Percentiles rank a stretch among this genome's conserved stretches.
These are phyloP conservation scores for Ophthalmolycus amberensis DNA, from an alignment of 2,113 vertebrate genomes.

Conservation along the genomic window DNA sequence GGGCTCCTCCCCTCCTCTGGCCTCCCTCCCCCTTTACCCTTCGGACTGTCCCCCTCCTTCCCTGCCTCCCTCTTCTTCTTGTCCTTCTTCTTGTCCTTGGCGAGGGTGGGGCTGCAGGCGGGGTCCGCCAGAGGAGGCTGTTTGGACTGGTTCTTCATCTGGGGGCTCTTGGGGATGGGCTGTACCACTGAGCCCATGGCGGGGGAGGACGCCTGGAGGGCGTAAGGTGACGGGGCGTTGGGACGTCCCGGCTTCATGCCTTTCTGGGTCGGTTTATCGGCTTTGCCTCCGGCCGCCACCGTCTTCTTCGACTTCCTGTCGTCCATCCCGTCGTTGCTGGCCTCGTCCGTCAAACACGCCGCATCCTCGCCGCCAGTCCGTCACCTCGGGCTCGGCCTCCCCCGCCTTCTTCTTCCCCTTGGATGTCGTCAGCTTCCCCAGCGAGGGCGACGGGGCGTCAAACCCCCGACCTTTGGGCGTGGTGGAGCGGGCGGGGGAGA, in stretches of 20 bases:
- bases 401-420: constrained; percentile 92
- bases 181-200: constrained; percentile 90
- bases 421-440: constrained; percentile 81
- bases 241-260: constrained; percentile 88
- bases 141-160: constrained; percentile 93
- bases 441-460: constrained; percentile 91
- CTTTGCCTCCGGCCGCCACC: constrained; percentile 82
- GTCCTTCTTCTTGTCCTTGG: constrained; percentile 97
- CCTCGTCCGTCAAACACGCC: constrained; percentile 88
- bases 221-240: constrained; percentile 81
- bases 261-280: constrained; percentile 89
- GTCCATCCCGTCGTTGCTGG: constrained; percentile 92
- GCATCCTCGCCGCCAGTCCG: constrained; percentile 92
- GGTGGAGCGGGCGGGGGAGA: constrained; percentile 91
- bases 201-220: constrained; percentile 81
- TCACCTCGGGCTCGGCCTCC: constrained; percentile 87
- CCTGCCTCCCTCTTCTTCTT: constrained; percentile 92
- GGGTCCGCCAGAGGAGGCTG: constrained; percentile 89
- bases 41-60: constrained; percentile 91
- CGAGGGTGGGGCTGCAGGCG: constrained; percentile 88
- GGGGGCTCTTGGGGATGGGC: constrained; percentile 92
- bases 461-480: constrained; percentile 92
- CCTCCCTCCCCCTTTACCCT: constrained; percentile 85
- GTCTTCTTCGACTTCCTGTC: constrained; percentile 89
- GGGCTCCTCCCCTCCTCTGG: constrained; percentile 92